Percentiles rank a stretch among this genome's conserved stretches.
Evolutionary conservation across 2,113 vertebrate genomes (phyloP).

Genomic region (Cynocephalus volans): DNA sequence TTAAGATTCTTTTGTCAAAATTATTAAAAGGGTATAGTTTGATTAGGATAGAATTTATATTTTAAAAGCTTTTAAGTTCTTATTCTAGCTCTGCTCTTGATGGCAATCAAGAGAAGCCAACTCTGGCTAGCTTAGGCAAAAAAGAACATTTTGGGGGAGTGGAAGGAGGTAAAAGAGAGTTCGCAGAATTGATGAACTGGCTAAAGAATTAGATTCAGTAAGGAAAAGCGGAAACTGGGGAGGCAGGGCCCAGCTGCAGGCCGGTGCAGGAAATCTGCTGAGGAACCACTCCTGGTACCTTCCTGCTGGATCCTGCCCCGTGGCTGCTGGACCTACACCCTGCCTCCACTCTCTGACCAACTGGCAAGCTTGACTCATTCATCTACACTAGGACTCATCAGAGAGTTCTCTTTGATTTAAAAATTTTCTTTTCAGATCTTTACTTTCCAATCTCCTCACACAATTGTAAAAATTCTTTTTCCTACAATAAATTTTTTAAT

Average conservation of each 20-base stretch:
- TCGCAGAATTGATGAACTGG: background rate
- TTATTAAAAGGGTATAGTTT: background rate
- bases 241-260: background rate
- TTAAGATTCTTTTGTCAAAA: slow-evolving; percentile 15
- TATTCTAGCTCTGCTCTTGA: background rate
- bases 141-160: background rate
- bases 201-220: background rate
- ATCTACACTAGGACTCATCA: too few species aligned
- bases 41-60: background rate
- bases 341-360: background rate
- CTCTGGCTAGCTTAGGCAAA: background rate
- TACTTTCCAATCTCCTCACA: too few species aligned
- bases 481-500: background rate
- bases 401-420: too few species aligned
- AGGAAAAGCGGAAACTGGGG: background rate
- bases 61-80: background rate
- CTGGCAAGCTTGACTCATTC: background rate
- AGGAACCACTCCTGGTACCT: background rate
- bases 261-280: background rate
- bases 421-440: too few species aligned
- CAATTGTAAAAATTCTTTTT: background rate
- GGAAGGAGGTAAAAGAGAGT: background rate
- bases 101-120: background rate
- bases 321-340: background rate
- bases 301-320: background rate